These are phyloP conservation scores for Teleiodes luculella DNA, from an alignment of 2,888 invertebrate genomes.

Conservation along the genomic window DNA sequence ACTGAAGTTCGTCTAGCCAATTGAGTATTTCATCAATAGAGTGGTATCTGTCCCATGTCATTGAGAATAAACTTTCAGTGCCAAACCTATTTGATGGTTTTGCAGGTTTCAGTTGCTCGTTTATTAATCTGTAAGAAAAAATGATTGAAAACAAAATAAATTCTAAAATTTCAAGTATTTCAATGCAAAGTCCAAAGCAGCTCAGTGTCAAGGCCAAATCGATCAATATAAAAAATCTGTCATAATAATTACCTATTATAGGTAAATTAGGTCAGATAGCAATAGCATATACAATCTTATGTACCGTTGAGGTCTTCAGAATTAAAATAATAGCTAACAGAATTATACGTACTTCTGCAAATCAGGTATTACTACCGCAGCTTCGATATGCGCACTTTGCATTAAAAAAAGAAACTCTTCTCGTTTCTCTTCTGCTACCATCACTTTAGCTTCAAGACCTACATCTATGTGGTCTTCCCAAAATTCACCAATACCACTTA, in stretches of 20 bases:
- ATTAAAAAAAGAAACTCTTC: slow-evolving; percentile 34
- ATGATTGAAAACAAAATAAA: background rate
- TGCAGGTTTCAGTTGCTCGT: slow-evolving; percentile 58
- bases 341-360: slow-evolving; percentile 49
- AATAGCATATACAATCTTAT: too few species aligned
- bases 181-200: too few species aligned
- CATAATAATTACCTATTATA: too few species aligned
- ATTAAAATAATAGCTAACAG: too few species aligned
- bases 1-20: slow-evolving; percentile 78
- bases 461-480: slow-evolving; percentile 52
- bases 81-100: slow-evolving; percentile 22
- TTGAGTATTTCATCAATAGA: slow-evolving; percentile 76
- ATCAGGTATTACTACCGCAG: slow-evolving; percentile 42
- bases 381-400: slow-evolving; percentile 30
- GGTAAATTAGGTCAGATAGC: too few species aligned
- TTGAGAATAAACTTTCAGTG: slow-evolving; percentile 42
- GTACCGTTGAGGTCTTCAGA: too few species aligned
- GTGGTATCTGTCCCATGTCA: slow-evolving; percentile 80
- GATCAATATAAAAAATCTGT: too few species aligned
- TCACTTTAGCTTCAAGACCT: slow-evolving; percentile 50
- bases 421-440: slow-evolving; percentile 47
- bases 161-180: slow-evolving; percentile 5
- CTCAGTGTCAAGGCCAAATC: too few species aligned
- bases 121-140: slow-evolving; percentile 56
- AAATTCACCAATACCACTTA: slow-evolving; percentile 49